phyloP scores from a whole-genome alignment of 2,888 invertebrate genomes.

The Taenaris catops region DNA sequence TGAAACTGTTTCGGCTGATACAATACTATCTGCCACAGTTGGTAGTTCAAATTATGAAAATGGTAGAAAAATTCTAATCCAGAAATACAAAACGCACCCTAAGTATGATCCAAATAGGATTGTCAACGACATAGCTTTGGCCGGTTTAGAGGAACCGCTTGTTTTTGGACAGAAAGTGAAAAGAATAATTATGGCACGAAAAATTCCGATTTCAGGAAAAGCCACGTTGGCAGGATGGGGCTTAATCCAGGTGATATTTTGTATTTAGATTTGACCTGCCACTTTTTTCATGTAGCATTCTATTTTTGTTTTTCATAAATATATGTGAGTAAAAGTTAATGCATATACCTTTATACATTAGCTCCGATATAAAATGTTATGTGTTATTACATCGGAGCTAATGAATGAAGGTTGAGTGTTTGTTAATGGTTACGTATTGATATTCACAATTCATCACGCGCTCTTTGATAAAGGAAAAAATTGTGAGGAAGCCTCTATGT shows the following conservation, averaged over 20 bases:
- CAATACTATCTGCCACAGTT: neutral
- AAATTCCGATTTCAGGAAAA: neutral
- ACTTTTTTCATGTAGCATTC: too few species aligned
- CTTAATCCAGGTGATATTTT: conserved; percentile 11
- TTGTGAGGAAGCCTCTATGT: too few species aligned
- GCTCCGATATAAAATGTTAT: too few species aligned
- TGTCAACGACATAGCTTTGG: conserved; percentile 13
- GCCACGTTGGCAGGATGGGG: conserved; percentile 20
- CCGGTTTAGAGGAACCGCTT: conserved; percentile 1
- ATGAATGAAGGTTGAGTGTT: too few species aligned
- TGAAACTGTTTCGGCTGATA: neutral
- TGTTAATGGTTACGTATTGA: too few species aligned
- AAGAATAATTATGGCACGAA: conserved; percentile 6
- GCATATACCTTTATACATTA: too few species aligned
- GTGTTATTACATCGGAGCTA: too few species aligned
- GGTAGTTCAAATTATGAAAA: conserved; percentile 2
- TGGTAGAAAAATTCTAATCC: neutral
- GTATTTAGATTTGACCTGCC: too few species aligned
- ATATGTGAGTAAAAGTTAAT: too few species aligned
- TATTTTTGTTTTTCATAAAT: too few species aligned
- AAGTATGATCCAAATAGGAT: conserved; percentile 5
- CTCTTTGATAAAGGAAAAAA: too few species aligned
- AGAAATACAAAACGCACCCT: conserved; percentile 4
- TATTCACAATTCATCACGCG: too few species aligned
- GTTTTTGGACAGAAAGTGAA: conserved; percentile 6